Evolutionary conservation across 1,140 invertebrate species (phyloP), one percentile per base, ranked within the genome.

Genomic region (Bombus superbus): DNA sequence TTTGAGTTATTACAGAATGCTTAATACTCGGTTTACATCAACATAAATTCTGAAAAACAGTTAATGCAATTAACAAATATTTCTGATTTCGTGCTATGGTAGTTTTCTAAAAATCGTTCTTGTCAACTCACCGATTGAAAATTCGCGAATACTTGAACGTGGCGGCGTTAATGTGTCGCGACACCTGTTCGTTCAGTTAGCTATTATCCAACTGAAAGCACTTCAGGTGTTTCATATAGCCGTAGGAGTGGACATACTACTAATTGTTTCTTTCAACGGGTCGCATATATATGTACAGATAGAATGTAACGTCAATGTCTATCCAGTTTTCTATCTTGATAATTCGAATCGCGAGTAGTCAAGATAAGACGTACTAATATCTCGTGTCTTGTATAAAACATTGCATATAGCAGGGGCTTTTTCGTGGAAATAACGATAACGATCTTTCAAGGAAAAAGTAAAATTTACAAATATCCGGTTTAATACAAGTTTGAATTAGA

Each of bases 241-340:
- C 35, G n/a, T 68, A 11, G 40, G n/a, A 88, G 64, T 68, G 22
- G 47, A 57, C 64, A 64, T 8, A 82, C 86, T 79, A 85, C 81
- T 75, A 85, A 72, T 76, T 44, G 64, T 32, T n/a, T 80, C 83
- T 79, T 89, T 57, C 47, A 71, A 18, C 25, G 18, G 6, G 11
- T 9, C 53, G 42, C 72, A 87, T 87, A 85, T 89, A 74, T 77
- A 78, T 84, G 47, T 80, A 64, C 15, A 32, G 6, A 66, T 66
- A 35, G 1, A 81, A 66, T 6, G 25, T 64, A 74, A 53, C 22
- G 35, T 9, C 13, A n/a, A 64, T 25, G 15, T 57, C 66, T 66
- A 53, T 72, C n/a, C 68, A 22, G 57, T 6, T 40, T 47, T 18
- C 28, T 47, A 40, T 53, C 47, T 53, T 53, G 6, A 53, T 53